A percentile compares a stretch with the other conserved stretches of the same genome.
Conservation (phyloP, 2,113 vertebrate species). For the Tursiops truncatus region DNA sequence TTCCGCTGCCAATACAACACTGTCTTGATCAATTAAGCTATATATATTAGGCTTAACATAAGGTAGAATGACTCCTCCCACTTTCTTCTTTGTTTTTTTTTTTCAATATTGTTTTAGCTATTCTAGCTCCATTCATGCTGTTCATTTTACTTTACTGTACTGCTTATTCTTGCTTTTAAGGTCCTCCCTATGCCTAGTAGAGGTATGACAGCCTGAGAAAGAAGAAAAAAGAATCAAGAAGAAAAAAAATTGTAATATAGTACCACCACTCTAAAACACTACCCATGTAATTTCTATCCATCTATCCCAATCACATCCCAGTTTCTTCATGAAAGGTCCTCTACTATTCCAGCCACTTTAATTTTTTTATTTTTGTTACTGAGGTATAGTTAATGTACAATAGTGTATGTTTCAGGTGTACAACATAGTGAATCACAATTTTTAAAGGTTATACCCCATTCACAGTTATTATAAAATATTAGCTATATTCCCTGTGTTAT, state of each 20-base stretch:
- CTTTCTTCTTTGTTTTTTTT: not conserved
- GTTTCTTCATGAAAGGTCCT: not conserved
- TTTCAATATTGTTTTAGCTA: not conserved
- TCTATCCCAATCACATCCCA: not conserved
- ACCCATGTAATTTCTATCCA: not conserved
- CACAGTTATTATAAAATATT: not conserved
- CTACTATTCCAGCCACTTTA: not conserved
- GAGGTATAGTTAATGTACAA: not conserved
- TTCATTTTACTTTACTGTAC: constrained; percentile 20
- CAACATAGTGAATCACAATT: not conserved
- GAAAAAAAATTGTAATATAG: not conserved
- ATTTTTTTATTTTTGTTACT: not conserved
- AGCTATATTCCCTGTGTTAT: not conserved
- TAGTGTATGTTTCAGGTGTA: not conserved
- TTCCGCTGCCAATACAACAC: not conserved
- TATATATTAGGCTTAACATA: not conserved
- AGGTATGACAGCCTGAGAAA: not conserved
- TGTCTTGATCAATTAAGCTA: not conserved
- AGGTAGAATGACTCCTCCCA: not conserved
- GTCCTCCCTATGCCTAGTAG: not conserved
- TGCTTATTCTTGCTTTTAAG: constrained; percentile 2
- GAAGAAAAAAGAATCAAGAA: constrained; percentile 17
- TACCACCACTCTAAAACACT: not conserved
- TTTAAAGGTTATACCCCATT: not conserved
- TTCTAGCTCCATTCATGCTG: not conserved